Evolutionary conservation across 2,797 vertebrate species (phyloP), one percentile per base, ranked within the genome.

Genomic region (Muscicapa comitata): DNA sequence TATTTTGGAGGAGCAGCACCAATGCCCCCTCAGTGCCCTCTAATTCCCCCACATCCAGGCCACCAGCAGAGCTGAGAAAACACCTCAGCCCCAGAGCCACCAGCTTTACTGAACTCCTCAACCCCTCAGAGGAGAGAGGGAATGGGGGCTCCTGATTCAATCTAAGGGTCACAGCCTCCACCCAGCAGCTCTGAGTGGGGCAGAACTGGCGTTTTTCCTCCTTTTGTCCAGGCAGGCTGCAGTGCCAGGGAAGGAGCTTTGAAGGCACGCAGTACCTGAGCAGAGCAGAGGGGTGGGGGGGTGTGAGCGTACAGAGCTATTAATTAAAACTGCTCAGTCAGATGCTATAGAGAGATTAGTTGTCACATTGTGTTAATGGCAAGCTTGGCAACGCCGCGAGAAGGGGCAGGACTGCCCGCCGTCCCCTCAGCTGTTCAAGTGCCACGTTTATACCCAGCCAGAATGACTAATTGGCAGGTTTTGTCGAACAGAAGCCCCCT

Each of bases 321-420:
- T 97, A 98, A 98, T 98, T 98, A 98, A 98, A 98, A 95, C 92
- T 96, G 97, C 97, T 97, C 97, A 82, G 95, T 98, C 98, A 97
- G 97, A 97, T 97, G 98, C 98, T 97, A 94, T 95, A 96, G 97
- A 97, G 97, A 98, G 98, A 97, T 97, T 97, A 97, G 97, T 98
- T 98, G 98, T 98, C 98, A 98, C 97, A 97, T 97, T 98, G 97
- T 97, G 97, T 98, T 98, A 98, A 98, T 98, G 96, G 97, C 95
- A 97, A 96, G 97, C 96, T 96, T 93, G 96, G 97, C 95, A 95
- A 96, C 53, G 42, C 97, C 19, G 93, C 12, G 54, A 94, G 95
- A 97, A 98, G 97, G 97, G 95, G 95, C 96, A 95, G 86, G 98
- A 96, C 98, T 97, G 96, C 98, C 98, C 75, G 97, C 96, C 78